Base-by-base conservation (phyloP, 2,888 invertebrate species). In the Rhyacophila evoluta region DNA sequence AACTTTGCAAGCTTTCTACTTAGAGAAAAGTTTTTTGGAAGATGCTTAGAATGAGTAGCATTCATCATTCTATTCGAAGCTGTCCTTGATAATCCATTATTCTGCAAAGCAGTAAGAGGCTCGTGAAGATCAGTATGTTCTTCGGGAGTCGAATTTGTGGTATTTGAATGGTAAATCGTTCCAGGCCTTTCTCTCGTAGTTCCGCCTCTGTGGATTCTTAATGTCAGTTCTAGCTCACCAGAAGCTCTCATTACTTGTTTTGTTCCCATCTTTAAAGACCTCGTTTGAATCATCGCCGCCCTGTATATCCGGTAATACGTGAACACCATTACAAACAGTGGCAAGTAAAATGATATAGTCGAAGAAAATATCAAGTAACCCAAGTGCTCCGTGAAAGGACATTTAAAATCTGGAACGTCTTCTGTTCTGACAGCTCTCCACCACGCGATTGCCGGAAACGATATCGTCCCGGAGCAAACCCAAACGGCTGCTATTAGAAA, bases 311-410 rank as follows among this genome's bases (percentile, higher is more conserved):
- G 93, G 87, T 96, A 98, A 87, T 99, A 99, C 2, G 98, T 98
- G 87, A 98, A 98, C 83, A 99, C 95, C 97, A 99, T 99, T 77
- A 99, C 96, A 86, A 97, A 93, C 29, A 99, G 90, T 29, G 99
- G 99, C 83, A 98, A 91, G 87, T 99, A 99, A 89, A 99, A 99
- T 19, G 98, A 98, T 85, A 99, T 97, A 82, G 97, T 95, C 70
- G 98, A 98, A 11, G 98, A 98, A 89, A 99, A 98, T 86, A 98
- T 95, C 83, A 99, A 91, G 87, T 99, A 99, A 80, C 97, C 97
- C 84, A 97, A 91, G 88, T 98, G 97, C 87, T 98, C 98, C 82
- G 99, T 99, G 87, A 99, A 99, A 73, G 96, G 95, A 88, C 99
- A 99, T 86, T 95, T 95, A 85, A 93, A 94, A 83, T 93, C 92